phyloP scores from a whole-genome alignment of 64 coral and sea anemone species.

The Montipora cactus region DNA sequence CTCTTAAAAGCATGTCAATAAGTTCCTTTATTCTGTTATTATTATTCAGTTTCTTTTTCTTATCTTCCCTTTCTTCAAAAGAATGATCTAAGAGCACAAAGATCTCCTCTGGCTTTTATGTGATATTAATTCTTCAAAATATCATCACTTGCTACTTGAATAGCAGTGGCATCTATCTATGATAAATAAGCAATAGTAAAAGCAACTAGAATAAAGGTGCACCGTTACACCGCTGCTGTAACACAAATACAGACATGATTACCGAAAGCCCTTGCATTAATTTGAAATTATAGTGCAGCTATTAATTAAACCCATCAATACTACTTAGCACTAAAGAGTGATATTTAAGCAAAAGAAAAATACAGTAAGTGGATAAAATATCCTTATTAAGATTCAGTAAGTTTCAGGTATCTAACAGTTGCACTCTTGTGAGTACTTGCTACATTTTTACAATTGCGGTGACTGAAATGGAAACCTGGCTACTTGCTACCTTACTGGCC shows the following conservation, averaged over 20 bases:
- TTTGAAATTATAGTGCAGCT: constrained; percentile 20
- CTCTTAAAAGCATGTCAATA: background rate
- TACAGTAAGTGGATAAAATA: no score
- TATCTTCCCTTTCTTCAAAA: constrained; percentile 17
- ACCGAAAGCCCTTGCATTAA: background rate
- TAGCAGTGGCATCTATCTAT: constrained; percentile 47
- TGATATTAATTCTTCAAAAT: constrained; percentile 30
- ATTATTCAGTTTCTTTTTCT: background rate
- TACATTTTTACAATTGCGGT: no score
- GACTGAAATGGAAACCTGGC: no score
- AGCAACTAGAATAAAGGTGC: background rate
- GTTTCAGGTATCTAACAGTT: no score
- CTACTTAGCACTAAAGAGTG: background rate
- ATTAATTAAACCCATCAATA: background rate
- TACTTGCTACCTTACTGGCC: no score
- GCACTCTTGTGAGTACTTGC: no score
- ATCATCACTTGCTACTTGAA: background rate
- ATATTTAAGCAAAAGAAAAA: background rate
- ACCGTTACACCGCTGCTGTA: background rate
- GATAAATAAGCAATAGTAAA: background rate
- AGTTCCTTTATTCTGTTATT: constrained; percentile 37
- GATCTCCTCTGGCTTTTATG: constrained; percentile 24
- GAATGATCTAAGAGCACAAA: constrained; percentile 5
- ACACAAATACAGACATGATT: background rate
- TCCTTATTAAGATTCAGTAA: no score